These are phyloP conservation scores for Drosophila engyochracea DNA, from an alignment of 2,888 invertebrate species.

Conservation along the genomic window DNA sequence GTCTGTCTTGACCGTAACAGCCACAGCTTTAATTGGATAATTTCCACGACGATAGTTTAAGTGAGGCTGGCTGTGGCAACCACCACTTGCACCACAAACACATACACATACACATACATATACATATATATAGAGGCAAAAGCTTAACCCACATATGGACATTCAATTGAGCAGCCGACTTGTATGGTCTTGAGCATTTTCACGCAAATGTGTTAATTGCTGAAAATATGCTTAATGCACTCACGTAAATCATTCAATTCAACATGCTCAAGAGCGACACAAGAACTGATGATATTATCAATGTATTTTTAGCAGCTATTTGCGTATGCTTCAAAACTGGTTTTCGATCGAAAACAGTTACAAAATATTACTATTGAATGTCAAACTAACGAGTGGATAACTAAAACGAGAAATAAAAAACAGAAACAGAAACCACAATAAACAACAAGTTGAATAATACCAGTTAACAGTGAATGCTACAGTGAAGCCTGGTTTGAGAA, in stretches of 20 bases:
- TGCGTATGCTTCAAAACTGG: constrained; percentile 45
- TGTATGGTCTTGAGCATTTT: constrained; percentile 62
- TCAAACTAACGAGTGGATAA: constrained; percentile 43
- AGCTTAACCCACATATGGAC: constrained; percentile 31
- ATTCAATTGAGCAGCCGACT: constrained; percentile 36
- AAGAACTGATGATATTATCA: constrained; percentile 37
- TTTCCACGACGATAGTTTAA: constrained; percentile 51
- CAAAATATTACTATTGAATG: constrained; percentile 50
- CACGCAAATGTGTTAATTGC: constrained; percentile 70
- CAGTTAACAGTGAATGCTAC: constrained; percentile 38
- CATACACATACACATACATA: neutral
- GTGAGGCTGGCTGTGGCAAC: constrained; percentile 17
- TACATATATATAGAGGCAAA: constrained; percentile 7
- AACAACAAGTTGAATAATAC: constrained; percentile 39
- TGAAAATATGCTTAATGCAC: constrained; percentile 46
- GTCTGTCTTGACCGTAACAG: constrained; percentile 47
- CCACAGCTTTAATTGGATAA: constrained; percentile 73
- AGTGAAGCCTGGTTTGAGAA: constrained; percentile 29
- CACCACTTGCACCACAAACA: constrained; percentile 10
- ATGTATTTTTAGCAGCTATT: constrained; percentile 53
- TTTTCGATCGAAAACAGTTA: constrained; percentile 69
- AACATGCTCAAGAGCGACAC: constrained; percentile 10
- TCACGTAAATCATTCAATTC: constrained; percentile 24
- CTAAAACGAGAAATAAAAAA: constrained; percentile 22
- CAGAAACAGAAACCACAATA: constrained; percentile 42